Percentiles rank a stretch among this genome's conserved stretches.
These are phyloP conservation scores for Ailurus styani DNA, from an alignment of 2,113 vertebrate genomes.

Conservation along the genomic window DNA sequence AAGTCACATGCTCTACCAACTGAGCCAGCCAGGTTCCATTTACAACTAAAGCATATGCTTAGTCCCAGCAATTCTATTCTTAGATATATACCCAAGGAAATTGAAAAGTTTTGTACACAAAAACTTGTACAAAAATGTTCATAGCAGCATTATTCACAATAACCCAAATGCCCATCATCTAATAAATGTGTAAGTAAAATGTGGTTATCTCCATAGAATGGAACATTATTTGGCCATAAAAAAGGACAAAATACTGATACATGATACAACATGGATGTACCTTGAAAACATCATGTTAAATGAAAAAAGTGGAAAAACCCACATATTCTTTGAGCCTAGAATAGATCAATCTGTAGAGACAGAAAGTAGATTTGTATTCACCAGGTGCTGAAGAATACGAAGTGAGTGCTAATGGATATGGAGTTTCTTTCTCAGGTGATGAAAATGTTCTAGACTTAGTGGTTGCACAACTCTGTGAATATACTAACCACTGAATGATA, in stretches of 20 bases:
- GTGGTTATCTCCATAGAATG: background rate
- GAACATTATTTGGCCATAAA: background rate
- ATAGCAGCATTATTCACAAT: background rate
- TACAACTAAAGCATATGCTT: background rate
- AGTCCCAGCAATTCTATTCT: background rate
- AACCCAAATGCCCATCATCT: background rate
- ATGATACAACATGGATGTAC: background rate
- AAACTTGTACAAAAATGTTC: background rate
- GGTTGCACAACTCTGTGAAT: background rate
- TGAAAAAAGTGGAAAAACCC: background rate
- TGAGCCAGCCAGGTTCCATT: background rate
- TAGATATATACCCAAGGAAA: background rate
- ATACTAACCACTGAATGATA: background rate
- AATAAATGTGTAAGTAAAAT: background rate
- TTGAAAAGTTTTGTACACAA: background rate
- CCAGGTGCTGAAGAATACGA: background rate
- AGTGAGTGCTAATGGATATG: background rate
- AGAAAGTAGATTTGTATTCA: background rate
- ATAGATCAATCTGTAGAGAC: background rate
- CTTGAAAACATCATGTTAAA: background rate
- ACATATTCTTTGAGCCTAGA: background rate
- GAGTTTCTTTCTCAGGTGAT: background rate
- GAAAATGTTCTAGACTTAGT: conserved; percentile 3
- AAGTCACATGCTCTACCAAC: background rate
- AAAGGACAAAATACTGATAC: background rate